Evolutionary conservation across 2,113 vertebrate species (phyloP).

Genomic region (Coturnix japonica): DNA sequence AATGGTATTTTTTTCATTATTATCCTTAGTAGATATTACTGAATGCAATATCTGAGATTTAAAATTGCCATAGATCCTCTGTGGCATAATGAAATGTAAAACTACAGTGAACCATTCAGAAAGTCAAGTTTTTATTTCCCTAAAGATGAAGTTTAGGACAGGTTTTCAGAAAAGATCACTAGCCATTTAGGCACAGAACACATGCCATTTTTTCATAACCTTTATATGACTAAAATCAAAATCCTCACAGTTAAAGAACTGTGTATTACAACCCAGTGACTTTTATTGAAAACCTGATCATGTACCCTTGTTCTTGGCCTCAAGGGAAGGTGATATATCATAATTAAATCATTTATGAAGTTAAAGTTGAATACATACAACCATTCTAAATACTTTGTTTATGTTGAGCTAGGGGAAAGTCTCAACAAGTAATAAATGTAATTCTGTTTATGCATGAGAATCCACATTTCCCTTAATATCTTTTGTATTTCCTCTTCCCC

Average conservation of each 20-base stretch:
- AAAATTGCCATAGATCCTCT: not conserved
- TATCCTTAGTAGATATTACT: not conserved
- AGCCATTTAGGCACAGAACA: not conserved
- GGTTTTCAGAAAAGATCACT: not conserved
- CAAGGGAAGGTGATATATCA: not conserved
- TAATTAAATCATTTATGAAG: not conserved
- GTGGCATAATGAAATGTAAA: not conserved
- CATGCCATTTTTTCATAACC: not conserved
- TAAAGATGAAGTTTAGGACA: not conserved
- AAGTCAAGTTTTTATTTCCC: not conserved
- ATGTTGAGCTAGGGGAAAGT: not conserved
- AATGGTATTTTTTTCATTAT: not conserved
- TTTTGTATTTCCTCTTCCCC: not conserved
- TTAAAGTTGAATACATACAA: not conserved
- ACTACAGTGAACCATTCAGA: not conserved
- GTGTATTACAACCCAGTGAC: not conserved
- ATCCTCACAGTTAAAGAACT: not conserved
- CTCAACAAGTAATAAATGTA: not conserved
- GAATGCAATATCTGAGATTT: not conserved
- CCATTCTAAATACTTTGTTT: not conserved
- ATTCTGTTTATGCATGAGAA: not conserved
- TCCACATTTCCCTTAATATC: not conserved
- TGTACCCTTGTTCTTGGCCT: not conserved
- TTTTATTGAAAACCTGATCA: not conserved
- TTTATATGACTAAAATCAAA: not conserved